phyloP scores from a whole-genome alignment of 2,797 vertebrate species.

The Oreortyx pictus region DNA sequence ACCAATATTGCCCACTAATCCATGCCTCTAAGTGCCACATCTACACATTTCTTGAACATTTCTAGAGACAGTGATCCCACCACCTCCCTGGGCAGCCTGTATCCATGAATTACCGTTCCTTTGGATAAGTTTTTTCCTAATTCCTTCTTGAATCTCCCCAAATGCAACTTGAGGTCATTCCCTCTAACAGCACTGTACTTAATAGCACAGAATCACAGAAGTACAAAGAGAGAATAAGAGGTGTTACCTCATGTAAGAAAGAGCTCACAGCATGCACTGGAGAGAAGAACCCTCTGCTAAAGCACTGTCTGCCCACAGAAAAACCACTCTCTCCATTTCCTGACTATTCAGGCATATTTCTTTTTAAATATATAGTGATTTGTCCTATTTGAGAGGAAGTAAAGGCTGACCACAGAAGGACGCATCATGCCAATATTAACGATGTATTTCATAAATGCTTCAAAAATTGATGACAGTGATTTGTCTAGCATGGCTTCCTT shows the following conservation, averaged over 20 bases:
- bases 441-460: background rate
- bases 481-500: background rate
- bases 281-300: background rate
- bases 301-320: background rate
- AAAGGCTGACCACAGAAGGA: slow-evolving; percentile 9
- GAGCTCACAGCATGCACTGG: background rate
- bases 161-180: no score
- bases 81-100: no score
- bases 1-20: no score
- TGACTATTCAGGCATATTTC: background rate
- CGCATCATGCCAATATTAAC: background rate
- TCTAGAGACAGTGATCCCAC: no score
- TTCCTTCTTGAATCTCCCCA: no score
- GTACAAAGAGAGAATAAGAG: background rate
- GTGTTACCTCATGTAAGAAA: accelerated
- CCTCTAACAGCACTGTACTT: background rate
- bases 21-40: no score
- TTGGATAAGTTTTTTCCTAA: no score
- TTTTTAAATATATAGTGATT: background rate
- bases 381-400: background rate
- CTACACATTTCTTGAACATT: no score
- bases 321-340: background rate
- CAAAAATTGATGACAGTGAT: background rate
- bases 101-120: no score
- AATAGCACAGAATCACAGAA: background rate